These are phyloP conservation scores for Jacana jacana DNA, from an alignment of 2,113 vertebrate species.

Conservation along the genomic window DNA sequence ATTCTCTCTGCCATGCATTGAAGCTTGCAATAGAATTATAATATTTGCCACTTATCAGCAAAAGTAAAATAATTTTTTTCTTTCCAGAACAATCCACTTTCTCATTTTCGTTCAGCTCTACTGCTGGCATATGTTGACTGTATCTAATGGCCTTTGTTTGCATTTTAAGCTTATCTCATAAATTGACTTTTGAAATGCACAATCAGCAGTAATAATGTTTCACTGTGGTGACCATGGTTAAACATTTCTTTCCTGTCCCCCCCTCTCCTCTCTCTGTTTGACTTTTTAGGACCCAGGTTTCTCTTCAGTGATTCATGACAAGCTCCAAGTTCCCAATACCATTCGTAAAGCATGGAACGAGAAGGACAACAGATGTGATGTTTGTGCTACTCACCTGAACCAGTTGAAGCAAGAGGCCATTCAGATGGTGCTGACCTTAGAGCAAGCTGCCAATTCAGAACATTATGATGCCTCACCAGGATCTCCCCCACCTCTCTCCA, in stretches of 20 bases:
- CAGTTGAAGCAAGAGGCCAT: constrained; percentile 97
- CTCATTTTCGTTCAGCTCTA: constrained; percentile 10
- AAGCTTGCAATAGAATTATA: constrained; percentile 20
- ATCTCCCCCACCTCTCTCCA: constrained; percentile 80
- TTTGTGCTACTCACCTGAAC: constrained; percentile 92
- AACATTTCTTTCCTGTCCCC: constrained; percentile 10
- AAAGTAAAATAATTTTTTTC: not conserved
- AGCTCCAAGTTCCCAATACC: constrained; percentile 93
- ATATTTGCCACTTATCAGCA: constrained; percentile 49
- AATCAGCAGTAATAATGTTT: not conserved
- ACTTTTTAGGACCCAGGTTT: constrained; percentile 89
- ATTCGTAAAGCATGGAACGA: constrained; percentile 94
- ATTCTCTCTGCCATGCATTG: not conserved
- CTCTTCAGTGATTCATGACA: constrained; percentile 90
- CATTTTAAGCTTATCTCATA: constrained; percentile 33
- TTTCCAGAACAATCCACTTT: not conserved
- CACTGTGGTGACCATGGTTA: not conserved
- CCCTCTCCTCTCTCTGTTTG: constrained; percentile 26
- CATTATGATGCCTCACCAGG: constrained; percentile 85
- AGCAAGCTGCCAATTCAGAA: constrained; percentile 80
- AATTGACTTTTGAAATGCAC: constrained; percentile 40
- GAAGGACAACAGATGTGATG: constrained; percentile 92
- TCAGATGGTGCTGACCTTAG: constrained; percentile 89
- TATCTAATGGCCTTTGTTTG: constrained; percentile 40
- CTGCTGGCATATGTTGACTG: not conserved